phyloP scores from a whole-genome alignment of 2,113 vertebrate genomes.

The Hyperoodon ampullatus region DNA sequence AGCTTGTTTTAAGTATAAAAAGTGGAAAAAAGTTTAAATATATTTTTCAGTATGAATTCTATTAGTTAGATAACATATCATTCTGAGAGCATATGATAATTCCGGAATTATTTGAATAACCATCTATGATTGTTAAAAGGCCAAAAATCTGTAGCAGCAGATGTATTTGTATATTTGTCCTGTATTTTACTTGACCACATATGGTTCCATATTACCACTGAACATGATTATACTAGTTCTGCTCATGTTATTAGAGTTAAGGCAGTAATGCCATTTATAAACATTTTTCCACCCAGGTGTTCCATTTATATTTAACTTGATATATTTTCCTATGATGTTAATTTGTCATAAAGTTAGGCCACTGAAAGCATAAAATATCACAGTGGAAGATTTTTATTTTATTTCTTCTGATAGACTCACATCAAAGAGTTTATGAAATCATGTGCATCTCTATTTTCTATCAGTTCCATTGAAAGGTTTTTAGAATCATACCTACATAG shows the following conservation, averaged over 20 bases:
- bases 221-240: not conserved
- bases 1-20: not conserved
- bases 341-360: conserved; percentile 47
- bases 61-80: not conserved
- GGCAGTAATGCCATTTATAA: conserved; percentile 43
- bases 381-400: conserved; percentile 35
- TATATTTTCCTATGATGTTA: conserved; percentile 49
- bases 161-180: conserved; percentile 74
- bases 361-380: conserved; percentile 46
- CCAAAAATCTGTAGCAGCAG: conserved; percentile 65
- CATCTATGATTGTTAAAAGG: conserved; percentile 10
- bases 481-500: not conserved
- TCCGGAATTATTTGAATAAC: conserved; percentile 50
- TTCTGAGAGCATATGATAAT: not conserved
- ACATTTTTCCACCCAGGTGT: conserved; percentile 55
- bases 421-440: not conserved
- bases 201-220: conserved; percentile 7
- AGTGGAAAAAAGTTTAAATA: not conserved
- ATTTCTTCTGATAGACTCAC: conserved; percentile 5
- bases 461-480: conserved; percentile 27
- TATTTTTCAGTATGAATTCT: not conserved
- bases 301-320: conserved; percentile 61
- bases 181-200: conserved; percentile 65
- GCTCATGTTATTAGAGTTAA: conserved; percentile 33
- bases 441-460: not conserved